A percentile compares a stretch with the other conserved stretches of the same genome.
These are phyloP conservation scores for Catocala sponsa DNA, from an alignment of 2,888 invertebrate genomes.

Conservation along the genomic window DNA sequence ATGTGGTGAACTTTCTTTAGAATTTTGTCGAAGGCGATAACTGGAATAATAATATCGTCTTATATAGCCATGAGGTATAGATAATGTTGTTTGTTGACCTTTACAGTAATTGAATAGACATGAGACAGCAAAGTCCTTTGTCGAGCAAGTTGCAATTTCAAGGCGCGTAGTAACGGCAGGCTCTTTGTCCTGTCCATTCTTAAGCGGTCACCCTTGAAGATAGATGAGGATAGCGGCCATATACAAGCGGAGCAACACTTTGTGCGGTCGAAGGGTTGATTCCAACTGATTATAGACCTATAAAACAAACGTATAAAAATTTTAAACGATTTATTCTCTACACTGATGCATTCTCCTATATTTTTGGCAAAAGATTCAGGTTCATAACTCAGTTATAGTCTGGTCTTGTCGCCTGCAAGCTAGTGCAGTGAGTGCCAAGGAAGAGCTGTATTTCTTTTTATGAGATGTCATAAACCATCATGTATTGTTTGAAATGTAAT, in stretches of 20 bases:
- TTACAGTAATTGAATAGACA: conserved; percentile 75
- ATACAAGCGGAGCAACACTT: conserved; percentile 35
- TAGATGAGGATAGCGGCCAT: conserved; percentile 48
- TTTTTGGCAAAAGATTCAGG: neutral
- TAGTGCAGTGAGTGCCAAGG: neutral
- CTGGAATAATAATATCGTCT: neutral
- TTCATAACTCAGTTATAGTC: neutral
- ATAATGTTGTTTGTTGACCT: conserved; percentile 63
- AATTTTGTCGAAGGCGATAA: conserved; percentile 4
- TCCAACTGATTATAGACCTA: conserved; percentile 21
- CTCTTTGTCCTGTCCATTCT: conserved; percentile 65
- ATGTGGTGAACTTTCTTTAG: conserved; percentile 17
- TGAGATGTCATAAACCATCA: neutral
- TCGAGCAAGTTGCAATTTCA: conserved; percentile 68
- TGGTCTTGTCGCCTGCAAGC: conserved; percentile 2
- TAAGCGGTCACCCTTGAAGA: conserved; percentile 55
- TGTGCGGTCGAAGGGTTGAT: conserved; percentile 31
- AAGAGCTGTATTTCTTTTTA: neutral
- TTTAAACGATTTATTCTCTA: conserved; percentile 21
- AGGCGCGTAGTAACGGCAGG: conserved; percentile 63
- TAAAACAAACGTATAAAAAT: conserved; percentile 24
- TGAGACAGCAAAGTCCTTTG: conserved; percentile 75
- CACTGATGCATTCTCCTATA: neutral
- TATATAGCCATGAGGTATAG: conserved; percentile 25
- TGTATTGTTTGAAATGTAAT: neutral